These are phyloP conservation scores for Scylla paramamosain DNA, from an alignment of 1,140 invertebrate species.

Conservation along the genomic window DNA sequence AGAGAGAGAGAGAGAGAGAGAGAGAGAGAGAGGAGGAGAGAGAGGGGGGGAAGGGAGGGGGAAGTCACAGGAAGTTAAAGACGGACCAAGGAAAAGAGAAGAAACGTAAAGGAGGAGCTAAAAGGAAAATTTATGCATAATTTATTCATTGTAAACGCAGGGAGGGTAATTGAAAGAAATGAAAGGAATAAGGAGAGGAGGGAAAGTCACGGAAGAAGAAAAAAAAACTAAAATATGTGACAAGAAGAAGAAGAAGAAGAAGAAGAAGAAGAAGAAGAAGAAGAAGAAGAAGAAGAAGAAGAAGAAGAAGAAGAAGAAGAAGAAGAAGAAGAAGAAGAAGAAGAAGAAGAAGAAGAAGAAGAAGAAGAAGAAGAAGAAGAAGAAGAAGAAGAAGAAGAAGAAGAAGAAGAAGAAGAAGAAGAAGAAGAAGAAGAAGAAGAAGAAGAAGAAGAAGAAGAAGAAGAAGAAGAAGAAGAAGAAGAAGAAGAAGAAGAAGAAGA, in stretches of 20 bases:
- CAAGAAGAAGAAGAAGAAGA: not conserved
- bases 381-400: too few relatives aligned
- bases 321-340: too few relatives aligned
- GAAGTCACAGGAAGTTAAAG: not conserved
- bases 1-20: too few relatives aligned
- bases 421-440: too few relatives aligned
- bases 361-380: too few relatives aligned
- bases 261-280: not conserved
- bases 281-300: not conserved
- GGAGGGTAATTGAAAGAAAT: not conserved
- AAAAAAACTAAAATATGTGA: not conserved
- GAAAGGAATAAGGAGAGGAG: not conserved
- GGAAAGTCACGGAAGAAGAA: not conserved
- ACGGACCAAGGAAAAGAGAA: not conserved
- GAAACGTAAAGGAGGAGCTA: not conserved
- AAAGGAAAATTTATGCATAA: not conserved
- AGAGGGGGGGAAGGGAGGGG: not conserved
- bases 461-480: too few relatives aligned
- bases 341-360: too few relatives aligned
- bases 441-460: too few relatives aligned
- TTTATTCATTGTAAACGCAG: too few relatives aligned
- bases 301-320: not conserved
- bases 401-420: too few relatives aligned
- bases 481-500: too few relatives aligned
- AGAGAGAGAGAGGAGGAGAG: not conserved